These are phyloP conservation scores for Jordanella pulchra DNA, from an alignment of 2,797 vertebrate genomes.

Conservation along the genomic window DNA sequence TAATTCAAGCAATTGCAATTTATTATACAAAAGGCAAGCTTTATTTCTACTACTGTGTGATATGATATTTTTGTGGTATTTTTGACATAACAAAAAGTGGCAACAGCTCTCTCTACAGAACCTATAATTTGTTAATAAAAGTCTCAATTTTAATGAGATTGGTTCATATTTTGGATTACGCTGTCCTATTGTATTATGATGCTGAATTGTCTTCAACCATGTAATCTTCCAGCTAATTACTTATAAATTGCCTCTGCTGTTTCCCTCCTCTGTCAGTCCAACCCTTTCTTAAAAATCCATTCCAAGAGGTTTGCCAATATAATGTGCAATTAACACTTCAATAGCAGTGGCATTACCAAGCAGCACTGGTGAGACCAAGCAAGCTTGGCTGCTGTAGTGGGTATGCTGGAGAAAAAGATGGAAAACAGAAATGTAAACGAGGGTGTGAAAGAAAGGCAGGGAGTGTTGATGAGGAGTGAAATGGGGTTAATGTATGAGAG, in stretches of 20 bases:
- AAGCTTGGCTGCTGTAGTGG: conserved; percentile 19
- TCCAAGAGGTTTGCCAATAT: conserved; percentile 17
- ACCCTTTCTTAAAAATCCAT: conserved; percentile 14
- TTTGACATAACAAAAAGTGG: background rate
- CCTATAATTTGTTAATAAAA: background rate
- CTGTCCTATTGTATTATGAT: conserved; percentile 1
- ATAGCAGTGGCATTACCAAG: conserved; percentile 6
- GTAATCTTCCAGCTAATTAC: conserved; percentile 1
- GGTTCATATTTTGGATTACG: conserved; percentile 5
- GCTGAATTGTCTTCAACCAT: conserved; percentile 5
- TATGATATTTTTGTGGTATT: conserved; percentile 1
- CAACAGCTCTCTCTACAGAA: background rate
- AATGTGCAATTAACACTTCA: conserved; percentile 32
- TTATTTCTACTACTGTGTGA: background rate
- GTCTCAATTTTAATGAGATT: background rate
- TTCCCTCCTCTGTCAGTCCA: conserved; percentile 10
- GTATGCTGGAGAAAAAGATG: conserved; percentile 13
- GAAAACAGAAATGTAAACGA: conserved; percentile 22
- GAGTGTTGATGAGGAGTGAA: conserved; percentile 62
- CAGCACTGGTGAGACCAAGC: conserved; percentile 14
- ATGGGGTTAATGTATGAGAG: conserved; percentile 74
- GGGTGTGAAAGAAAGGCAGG: conserved; percentile 25
- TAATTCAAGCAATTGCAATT: background rate
- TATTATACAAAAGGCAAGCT: background rate
- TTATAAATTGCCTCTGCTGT: conserved; percentile 11